A percentile compares a stretch with the other conserved stretches of the same genome.
phyloP scores from a whole-genome alignment of 2,113 vertebrate genomes.

The Scomber colias region DNA sequence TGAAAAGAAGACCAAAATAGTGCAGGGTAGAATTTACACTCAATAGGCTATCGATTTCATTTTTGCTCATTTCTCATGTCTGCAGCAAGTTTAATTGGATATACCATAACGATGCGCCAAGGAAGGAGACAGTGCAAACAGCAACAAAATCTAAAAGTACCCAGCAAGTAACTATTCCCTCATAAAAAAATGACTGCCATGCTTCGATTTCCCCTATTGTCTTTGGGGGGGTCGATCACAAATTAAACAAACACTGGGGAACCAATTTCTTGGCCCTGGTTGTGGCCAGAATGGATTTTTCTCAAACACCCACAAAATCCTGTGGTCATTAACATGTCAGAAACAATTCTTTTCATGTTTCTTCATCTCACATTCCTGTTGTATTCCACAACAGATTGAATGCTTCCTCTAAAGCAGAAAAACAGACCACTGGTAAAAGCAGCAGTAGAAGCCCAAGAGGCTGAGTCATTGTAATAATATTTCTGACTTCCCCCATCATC shows the following conservation, averaged over 20 bases:
- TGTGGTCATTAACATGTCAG: constrained; percentile 18
- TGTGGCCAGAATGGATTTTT: constrained; percentile 11
- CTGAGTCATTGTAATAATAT: constrained; percentile 11
- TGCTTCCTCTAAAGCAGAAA: background rate
- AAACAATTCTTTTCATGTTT: constrained; percentile 13
- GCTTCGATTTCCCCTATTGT: constrained; percentile 5
- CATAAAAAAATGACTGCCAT: background rate
- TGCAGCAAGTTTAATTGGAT: constrained; percentile 69
- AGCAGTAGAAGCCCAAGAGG: background rate
- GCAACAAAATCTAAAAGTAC: constrained; percentile 16
- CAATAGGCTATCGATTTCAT: constrained; percentile 66
- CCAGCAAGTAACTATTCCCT: constrained; percentile 17
- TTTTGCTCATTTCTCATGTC: constrained; percentile 72
- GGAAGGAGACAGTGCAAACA: constrained; percentile 45
- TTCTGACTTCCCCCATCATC: background rate
- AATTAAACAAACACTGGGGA: constrained; percentile 11
- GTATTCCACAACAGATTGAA: background rate
- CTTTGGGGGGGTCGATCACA: background rate
- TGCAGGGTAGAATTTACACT: constrained; percentile 60
- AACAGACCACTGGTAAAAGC: background rate
- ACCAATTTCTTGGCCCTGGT: background rate
- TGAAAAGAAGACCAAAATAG: constrained; percentile 60
- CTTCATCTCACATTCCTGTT: constrained; percentile 10
- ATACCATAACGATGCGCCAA: constrained; percentile 12
- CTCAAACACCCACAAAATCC: constrained; percentile 5